Base-by-base conservation (phyloP, 2,888 invertebrate genomes). In the Sthenelais limicola region DNA sequence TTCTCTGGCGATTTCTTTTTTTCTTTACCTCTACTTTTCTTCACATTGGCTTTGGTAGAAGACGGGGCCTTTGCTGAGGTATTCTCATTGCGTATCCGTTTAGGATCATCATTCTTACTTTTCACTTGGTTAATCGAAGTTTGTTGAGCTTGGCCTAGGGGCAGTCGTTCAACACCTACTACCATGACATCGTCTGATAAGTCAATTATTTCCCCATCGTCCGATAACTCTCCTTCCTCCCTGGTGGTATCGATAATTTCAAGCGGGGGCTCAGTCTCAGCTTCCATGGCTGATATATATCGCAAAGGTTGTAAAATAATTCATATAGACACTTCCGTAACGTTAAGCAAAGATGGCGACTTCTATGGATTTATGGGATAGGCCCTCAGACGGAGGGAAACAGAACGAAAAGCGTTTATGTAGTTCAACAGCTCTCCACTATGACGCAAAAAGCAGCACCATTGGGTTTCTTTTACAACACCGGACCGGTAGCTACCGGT, bases 211-310 rank as follows among this genome's bases (percentile, higher is more conserved):
- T 71, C 71, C 18, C 58, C 71, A 30, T 71, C 71, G 15, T 71
- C 71, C 30, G 71, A 58, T 21, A 71, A 48, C 33, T 71, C 71
- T n/a, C 71, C 71, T 58, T 71, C 71, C 58, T 71, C 71, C 47
- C 43, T 71, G 7, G 48, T 24, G 21, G 33, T n/a, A 2, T 71
- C 71, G 24, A 62, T 24, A n/a, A 32, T 5, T 26, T 51, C 24
- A 9, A 43, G 12, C 15, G 9, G 15, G 15, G 43, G 18, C 43
- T 43, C 15, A 9, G 18, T 43, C 43, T 52, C 26, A 3, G 24
- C 21, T 52, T 52, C 52, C 52, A 52, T 52, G 24, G 24, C 52
- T 52, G 26, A 24, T 24, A 30, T 52, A n/a, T 43, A 43, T 12
- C 30, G 28, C 30, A 51, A 5, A 51, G n/a, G 51, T n/a, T n/a